Conservation (phyloP, 2,888 invertebrate species). For the Iphiclides podalirius region DNA sequence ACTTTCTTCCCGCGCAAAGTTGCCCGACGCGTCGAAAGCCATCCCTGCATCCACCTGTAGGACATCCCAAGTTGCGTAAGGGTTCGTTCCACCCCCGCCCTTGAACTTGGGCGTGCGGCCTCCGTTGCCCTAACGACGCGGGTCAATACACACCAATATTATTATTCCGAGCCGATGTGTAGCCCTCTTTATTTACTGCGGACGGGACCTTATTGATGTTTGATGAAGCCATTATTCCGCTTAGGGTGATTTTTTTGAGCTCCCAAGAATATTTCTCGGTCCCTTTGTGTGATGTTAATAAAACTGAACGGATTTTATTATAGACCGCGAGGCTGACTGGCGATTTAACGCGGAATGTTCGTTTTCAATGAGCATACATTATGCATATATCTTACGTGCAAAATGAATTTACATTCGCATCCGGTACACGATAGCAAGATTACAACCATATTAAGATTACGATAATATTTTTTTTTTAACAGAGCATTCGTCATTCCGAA, state of each 20-base stretch:
- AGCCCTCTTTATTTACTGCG: constrained; percentile 35
- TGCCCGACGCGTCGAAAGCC: constrained; percentile 4
- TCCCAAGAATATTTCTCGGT: background rate
- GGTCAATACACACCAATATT: constrained; percentile 56
- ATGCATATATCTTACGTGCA: too few relatives aligned
- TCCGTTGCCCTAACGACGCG: too few relatives aligned
- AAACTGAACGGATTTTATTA: background rate
- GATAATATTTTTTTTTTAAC: too few relatives aligned
- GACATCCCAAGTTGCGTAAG: constrained; percentile 39
- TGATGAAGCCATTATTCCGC: constrained; percentile 14
- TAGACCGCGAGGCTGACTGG: background rate
- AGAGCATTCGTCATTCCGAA: too few relatives aligned
- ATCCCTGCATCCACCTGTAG: constrained; percentile 44
- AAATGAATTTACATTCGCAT: too few relatives aligned
- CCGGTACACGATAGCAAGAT: too few relatives aligned
- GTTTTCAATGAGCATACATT: too few relatives aligned
- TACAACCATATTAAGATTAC: too few relatives aligned
- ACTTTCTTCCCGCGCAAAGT: constrained; percentile 10
- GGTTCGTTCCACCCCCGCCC: constrained; percentile 47
- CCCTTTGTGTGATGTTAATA: background rate
- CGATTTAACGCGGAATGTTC: too few relatives aligned
- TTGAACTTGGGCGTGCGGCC: constrained; percentile 52
- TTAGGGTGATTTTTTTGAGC: constrained; percentile 5
- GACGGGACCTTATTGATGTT: constrained; percentile 19
- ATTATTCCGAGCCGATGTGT: constrained; percentile 35